Evolutionary conservation across 2,113 vertebrate species (phyloP).

Genomic region (Anolis sagrei): DNA sequence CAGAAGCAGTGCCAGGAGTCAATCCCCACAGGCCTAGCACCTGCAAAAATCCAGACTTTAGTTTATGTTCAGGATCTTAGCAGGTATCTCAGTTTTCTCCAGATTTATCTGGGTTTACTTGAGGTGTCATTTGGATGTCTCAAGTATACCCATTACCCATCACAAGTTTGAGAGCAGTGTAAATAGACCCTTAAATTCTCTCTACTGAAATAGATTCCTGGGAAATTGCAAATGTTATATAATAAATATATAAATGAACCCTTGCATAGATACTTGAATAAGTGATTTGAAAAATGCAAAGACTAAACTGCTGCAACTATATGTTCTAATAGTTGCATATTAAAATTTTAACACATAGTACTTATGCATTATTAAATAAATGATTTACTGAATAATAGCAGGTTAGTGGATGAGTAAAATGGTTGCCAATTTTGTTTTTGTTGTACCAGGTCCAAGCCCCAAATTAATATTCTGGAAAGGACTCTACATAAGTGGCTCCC

Average conservation of each 20-base stretch:
- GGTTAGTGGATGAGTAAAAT: constrained; percentile 49
- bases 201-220: no score
- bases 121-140: no score
- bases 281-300: neutral
- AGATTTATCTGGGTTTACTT: no score
- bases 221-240: neutral
- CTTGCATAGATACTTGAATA: neutral
- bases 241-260: neutral
- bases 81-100: no score
- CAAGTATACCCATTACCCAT: no score
- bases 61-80: no score
- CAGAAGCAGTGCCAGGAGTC: no score
- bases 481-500: neutral
- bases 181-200: no score
- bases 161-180: no score
- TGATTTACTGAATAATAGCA: constrained; percentile 63
- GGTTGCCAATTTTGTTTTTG: constrained; percentile 50
- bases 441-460: neutral
- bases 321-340: constrained; percentile 67
- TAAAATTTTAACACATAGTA: constrained; percentile 68
- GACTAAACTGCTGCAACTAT: neutral
- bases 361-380: constrained; percentile 70
- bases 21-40: no score
- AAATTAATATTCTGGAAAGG: neutral
- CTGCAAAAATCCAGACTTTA: no score